A percentile compares a stretch with the other conserved stretches of the same genome.
These are phyloP conservation scores for Morus bassanus DNA, from an alignment of 2,797 vertebrate species.

Conservation along the genomic window DNA sequence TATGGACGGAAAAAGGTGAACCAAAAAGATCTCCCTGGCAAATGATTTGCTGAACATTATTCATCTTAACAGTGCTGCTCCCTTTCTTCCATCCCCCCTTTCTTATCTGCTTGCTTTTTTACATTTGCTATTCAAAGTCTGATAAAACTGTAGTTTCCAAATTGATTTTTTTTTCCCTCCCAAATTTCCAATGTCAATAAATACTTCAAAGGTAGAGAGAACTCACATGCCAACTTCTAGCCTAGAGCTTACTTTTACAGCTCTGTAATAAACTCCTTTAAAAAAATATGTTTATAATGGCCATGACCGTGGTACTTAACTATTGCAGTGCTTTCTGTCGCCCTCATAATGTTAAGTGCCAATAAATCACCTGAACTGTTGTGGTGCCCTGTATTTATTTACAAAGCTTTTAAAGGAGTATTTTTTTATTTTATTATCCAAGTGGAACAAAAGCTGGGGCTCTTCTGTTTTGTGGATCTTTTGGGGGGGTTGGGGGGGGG, in stretches of 20 bases:
- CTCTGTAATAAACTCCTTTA: slow-evolving; percentile 43
- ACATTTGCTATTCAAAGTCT: neutral
- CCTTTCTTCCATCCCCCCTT: neutral
- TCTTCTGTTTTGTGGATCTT: neutral
- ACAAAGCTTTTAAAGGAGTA: neutral
- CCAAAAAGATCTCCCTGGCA: neutral
- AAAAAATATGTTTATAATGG: slow-evolving; percentile 62
- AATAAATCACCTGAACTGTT: slow-evolving; percentile 58
- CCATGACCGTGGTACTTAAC: slow-evolving; percentile 33
- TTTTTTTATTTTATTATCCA: neutral
- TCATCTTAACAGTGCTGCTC: neutral
- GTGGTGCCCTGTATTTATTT: slow-evolving; percentile 1
- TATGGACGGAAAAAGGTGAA: neutral
- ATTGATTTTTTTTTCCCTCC: neutral
- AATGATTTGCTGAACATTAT: neutral
- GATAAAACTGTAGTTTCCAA: slow-evolving; percentile 24
- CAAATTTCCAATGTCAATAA: slow-evolving; percentile 43
- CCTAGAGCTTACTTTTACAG: slow-evolving; percentile 58
- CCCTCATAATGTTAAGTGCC: slow-evolving; percentile 8
- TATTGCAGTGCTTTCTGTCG: slow-evolving; percentile 31
- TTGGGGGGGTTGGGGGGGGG: no score
- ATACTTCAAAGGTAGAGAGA: slow-evolving; percentile 44
- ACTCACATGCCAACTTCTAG: slow-evolving; percentile 9
- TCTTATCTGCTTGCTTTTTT: slow-evolving; percentile 10
- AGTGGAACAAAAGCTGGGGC: neutral